phyloP scores from a whole-genome alignment of 2,888 invertebrate genomes.

The Allacma fusca region DNA sequence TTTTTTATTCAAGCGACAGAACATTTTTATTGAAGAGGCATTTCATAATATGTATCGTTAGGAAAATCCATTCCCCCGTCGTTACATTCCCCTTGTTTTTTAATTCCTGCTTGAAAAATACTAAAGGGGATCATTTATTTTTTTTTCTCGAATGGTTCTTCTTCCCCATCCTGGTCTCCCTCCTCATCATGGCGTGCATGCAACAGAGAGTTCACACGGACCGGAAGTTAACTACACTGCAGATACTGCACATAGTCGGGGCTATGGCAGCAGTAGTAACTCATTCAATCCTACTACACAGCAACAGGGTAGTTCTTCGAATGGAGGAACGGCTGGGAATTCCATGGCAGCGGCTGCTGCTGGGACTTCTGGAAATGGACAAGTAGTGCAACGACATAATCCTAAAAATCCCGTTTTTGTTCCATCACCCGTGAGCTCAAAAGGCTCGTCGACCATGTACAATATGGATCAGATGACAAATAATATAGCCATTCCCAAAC shows the following conservation, averaged over 20 bases:
- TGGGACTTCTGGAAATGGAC: slow-evolving; percentile 47
- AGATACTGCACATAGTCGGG: slow-evolving; percentile 51
- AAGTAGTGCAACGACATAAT: slow-evolving; percentile 52
- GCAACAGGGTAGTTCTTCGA: slow-evolving; percentile 42
- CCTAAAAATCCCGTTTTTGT: slow-evolving; percentile 61
- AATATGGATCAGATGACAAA: slow-evolving; percentile 62
- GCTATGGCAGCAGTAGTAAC: slow-evolving; percentile 46
- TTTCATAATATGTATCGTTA: background rate
- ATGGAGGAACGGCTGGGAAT: slow-evolving; percentile 46
- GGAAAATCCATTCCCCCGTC: too few relatives aligned
- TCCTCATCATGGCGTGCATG: too few relatives aligned
- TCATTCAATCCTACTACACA: slow-evolving; percentile 49
- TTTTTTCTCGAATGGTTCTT: slow-evolving; percentile 11
- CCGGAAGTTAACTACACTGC: slow-evolving; percentile 61
- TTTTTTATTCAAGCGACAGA: background rate
- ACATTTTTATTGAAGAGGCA: slow-evolving; percentile 1
- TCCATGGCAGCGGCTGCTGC: slow-evolving; percentile 25
- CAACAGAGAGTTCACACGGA: slow-evolving; percentile 35
- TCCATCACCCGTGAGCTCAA: slow-evolving; percentile 61
- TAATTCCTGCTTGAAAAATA: too few relatives aligned
- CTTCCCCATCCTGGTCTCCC: too few relatives aligned
- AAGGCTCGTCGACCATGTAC: slow-evolving; percentile 61
- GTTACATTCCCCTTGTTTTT: too few relatives aligned
- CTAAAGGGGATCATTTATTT: background rate
- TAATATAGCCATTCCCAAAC: slow-evolving; percentile 62